A percentile compares a stretch with the other conserved stretches of the same genome.
phyloP scores from a whole-genome alignment of 2,888 invertebrate genomes.

The Hirtodrosophila trivittata region DNA sequence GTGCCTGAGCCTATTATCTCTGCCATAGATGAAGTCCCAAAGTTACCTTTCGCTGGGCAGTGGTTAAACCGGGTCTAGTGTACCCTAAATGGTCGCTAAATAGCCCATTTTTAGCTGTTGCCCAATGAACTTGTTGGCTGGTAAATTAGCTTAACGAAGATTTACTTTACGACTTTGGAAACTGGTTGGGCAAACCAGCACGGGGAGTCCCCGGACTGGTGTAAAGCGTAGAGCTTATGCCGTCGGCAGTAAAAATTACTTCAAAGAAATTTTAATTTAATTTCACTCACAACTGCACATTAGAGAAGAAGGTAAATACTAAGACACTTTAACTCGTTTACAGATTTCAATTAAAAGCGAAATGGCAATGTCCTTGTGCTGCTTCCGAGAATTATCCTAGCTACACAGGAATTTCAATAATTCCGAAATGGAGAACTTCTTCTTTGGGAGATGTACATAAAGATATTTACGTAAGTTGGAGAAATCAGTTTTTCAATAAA shows the following conservation, averaged over 20 bases:
- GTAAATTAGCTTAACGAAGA: constrained; percentile 55
- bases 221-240: background rate
- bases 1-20: constrained; percentile 4
- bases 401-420: constrained; percentile 9
- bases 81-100: constrained; percentile 22
- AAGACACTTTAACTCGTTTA: constrained; percentile 13
- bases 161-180: constrained; percentile 45
- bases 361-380: constrained; percentile 16
- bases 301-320: constrained; percentile 5
- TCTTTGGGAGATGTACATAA: constrained; percentile 8
- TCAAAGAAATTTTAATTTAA: constrained; percentile 30
- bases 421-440: background rate
- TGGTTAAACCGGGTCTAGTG: constrained; percentile 1
- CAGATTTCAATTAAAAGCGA: constrained; percentile 27
- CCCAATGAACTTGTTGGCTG: constrained; percentile 25
- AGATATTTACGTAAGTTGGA: constrained; percentile 31
- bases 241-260: background rate
- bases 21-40: constrained; percentile 5
- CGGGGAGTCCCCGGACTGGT: background rate
- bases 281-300: constrained; percentile 18
- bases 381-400: too few species aligned
- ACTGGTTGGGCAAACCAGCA: constrained; percentile 16
- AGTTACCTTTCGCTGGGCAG: constrained; percentile 40
- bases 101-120: constrained; percentile 24
- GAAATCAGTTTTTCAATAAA: constrained; percentile 3